A percentile compares a stretch with the other conserved stretches of the same genome.
Evolutionary conservation across 1,140 invertebrate genomes (phyloP).

Genomic region (Neodiprion virginianus): DNA sequence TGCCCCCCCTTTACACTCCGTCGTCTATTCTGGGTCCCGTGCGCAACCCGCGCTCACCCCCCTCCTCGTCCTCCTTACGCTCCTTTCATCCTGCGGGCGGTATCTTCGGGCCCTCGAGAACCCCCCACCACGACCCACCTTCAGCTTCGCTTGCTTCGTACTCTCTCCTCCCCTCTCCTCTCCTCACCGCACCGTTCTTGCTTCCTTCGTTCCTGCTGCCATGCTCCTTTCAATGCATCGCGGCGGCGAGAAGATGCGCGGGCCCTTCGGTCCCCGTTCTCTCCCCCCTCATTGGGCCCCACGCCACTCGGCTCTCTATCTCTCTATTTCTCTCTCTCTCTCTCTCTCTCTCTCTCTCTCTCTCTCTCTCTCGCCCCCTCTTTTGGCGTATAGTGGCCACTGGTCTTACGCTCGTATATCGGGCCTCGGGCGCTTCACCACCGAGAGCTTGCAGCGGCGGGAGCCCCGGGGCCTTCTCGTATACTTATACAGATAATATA

Average conservation of each 20-base stretch:
- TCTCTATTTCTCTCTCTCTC: conserved; percentile 37
- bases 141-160: conserved; percentile 28
- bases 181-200: background rate
- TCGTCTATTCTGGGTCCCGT: conserved; percentile 14
- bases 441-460: conserved; percentile 41
- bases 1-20: conserved; percentile 22
- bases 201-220: background rate
- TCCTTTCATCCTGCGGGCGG: conserved; percentile 2
- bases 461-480: conserved; percentile 18
- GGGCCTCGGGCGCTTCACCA: conserved; percentile 42
- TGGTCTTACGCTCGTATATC: conserved; percentile 59
- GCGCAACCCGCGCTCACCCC: conserved; percentile 1
- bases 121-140: background rate
- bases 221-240: conserved; percentile 43
- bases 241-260: conserved; percentile 48
- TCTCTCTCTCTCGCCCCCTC: conserved; percentile 33
- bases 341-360: conserved; percentile 23
- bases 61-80: conserved; percentile 12
- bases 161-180: conserved; percentile 14
- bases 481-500: no score
- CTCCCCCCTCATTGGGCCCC: conserved; percentile 18
- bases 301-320: conserved; percentile 23
- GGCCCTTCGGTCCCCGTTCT: conserved; percentile 35
- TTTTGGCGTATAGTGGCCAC: conserved; percentile 57
- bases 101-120: no score